A percentile compares a stretch with the other conserved stretches of the same genome.
Conservation (phyloP, 2,797 vertebrate genomes). For the Lepilemur septentrionalis region DNA sequence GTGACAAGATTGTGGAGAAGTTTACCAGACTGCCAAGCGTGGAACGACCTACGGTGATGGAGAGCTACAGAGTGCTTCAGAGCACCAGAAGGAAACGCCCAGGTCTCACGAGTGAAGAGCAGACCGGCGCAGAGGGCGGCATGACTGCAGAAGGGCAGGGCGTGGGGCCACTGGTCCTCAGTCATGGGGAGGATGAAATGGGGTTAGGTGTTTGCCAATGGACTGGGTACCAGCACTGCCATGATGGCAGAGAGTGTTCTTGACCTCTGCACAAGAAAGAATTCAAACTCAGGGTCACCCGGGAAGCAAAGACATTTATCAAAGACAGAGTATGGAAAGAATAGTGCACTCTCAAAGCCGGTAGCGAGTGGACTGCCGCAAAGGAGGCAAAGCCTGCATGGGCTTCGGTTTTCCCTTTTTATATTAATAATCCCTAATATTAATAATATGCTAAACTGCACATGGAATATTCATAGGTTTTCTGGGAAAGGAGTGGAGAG, state of each 20-base stretch:
- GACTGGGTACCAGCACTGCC: accelerated
- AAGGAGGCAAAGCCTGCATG: background rate
- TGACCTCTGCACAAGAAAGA: background rate
- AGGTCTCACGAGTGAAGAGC: background rate
- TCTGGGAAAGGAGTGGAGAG: background rate
- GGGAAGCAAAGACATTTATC: background rate
- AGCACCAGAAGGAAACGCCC: background rate
- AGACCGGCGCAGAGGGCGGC: background rate
- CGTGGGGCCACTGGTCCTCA: accelerated
- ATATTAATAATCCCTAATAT: too few relatives aligned
- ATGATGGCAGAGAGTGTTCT: background rate
- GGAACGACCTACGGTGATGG: accelerated
- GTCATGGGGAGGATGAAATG: accelerated
- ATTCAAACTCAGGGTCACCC: background rate
- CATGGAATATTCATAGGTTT: background rate
- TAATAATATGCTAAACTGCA: too few relatives aligned
- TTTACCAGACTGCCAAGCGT: too few relatives aligned
- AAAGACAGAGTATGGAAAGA: background rate
- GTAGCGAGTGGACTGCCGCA: background rate
- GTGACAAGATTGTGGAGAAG: accelerated
- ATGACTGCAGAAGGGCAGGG: accelerated
- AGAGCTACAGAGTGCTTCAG: background rate
- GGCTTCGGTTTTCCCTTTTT: background rate
- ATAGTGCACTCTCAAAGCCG: background rate
- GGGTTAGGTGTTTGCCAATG: accelerated